Evolutionary conservation across 2,888 invertebrate genomes (phyloP).

Genomic region (Apotomis betuletana): DNA sequence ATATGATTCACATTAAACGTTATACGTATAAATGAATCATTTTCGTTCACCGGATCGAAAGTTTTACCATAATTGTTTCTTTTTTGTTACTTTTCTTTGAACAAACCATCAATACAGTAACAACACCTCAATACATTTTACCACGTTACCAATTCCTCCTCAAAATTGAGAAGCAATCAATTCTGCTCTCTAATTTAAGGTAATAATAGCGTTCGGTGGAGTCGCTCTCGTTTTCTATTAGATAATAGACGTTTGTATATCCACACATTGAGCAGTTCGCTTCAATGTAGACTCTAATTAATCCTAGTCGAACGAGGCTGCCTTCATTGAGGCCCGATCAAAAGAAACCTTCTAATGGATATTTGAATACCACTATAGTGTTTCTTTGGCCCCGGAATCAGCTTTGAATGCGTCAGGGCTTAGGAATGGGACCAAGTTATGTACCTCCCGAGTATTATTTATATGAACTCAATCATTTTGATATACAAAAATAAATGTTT

Average conservation of each 20-base stretch:
- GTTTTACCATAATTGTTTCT: slow-evolving; percentile 32
- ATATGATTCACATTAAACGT: background rate
- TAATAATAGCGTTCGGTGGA: background rate
- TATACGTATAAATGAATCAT: slow-evolving; percentile 15
- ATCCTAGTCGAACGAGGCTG: slow-evolving; percentile 66
- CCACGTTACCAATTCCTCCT: slow-evolving; percentile 42
- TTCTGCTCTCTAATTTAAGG: slow-evolving; percentile 22
- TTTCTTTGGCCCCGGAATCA: slow-evolving; percentile 44
- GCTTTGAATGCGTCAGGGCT: slow-evolving; percentile 36
- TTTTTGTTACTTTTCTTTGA: slow-evolving; percentile 46
- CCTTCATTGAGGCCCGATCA: slow-evolving; percentile 69
- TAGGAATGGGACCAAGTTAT: slow-evolving; percentile 27
- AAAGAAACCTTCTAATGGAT: slow-evolving; percentile 79
- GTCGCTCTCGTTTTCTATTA: slow-evolving; percentile 43
- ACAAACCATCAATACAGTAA: slow-evolving; percentile 48
- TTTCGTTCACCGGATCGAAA: slow-evolving; percentile 28
- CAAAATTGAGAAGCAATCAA: slow-evolving; percentile 42
- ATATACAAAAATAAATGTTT: background rate
- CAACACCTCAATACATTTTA: slow-evolving; percentile 44
- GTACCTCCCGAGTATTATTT: slow-evolving; percentile 4
- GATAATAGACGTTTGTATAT: slow-evolving; percentile 54
- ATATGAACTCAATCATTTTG: background rate
- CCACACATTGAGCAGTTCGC: slow-evolving; percentile 59
- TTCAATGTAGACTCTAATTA: slow-evolving; percentile 75
- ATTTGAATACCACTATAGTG: slow-evolving; percentile 72